phyloP scores from a whole-genome alignment of 1,140 invertebrate genomes.

The Drosophila rhopaloa region DNA sequence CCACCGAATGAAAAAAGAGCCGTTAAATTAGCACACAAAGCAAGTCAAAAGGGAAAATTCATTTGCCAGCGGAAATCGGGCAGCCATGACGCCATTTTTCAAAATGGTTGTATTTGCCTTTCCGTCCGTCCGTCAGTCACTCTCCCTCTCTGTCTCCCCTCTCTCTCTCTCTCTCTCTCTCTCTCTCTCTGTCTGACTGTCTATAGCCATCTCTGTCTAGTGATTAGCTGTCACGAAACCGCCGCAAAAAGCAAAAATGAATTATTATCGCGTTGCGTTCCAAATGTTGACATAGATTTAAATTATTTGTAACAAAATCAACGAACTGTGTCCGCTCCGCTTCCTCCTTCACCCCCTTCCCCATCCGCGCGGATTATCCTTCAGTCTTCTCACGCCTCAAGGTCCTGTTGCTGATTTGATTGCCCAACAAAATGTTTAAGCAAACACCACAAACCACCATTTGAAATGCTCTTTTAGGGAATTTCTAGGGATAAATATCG shows the following conservation, averaged over 20 bases:
- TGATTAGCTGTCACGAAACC: slow-evolving; percentile 77
- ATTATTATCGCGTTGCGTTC: slow-evolving; percentile 73
- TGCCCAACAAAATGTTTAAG: slow-evolving; percentile 56
- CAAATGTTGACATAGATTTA: slow-evolving; percentile 79
- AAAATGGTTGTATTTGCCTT: slow-evolving; percentile 51
- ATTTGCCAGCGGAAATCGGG: slow-evolving; percentile 68
- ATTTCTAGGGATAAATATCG: not conserved
- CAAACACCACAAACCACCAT: slow-evolving; percentile 33
- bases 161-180: slow-evolving; percentile 1
- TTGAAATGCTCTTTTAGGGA: slow-evolving; percentile 27
- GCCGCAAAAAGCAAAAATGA: slow-evolving; percentile 74
- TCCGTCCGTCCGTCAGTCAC: slow-evolving; percentile 6
- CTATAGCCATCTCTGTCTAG: slow-evolving; percentile 31
- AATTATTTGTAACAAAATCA: slow-evolving; percentile 79
- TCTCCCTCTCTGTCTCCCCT: not conserved
- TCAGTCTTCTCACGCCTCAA: slow-evolving; percentile 27
- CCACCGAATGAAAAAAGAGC: not conserved
- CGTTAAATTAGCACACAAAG: slow-evolving; percentile 25
- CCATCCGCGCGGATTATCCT: not conserved
- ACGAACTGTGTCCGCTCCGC: slow-evolving; percentile 58
- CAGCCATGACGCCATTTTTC: slow-evolving; percentile 75
- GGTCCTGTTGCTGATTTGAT: slow-evolving; percentile 65
- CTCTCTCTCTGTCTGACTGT: slow-evolving; percentile 2
- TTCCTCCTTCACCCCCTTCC: not conserved
- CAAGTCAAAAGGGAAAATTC: slow-evolving; percentile 53